These are phyloP conservation scores for Trogon surrucura DNA, from an alignment of 2,113 vertebrate species.

Conservation along the genomic window DNA sequence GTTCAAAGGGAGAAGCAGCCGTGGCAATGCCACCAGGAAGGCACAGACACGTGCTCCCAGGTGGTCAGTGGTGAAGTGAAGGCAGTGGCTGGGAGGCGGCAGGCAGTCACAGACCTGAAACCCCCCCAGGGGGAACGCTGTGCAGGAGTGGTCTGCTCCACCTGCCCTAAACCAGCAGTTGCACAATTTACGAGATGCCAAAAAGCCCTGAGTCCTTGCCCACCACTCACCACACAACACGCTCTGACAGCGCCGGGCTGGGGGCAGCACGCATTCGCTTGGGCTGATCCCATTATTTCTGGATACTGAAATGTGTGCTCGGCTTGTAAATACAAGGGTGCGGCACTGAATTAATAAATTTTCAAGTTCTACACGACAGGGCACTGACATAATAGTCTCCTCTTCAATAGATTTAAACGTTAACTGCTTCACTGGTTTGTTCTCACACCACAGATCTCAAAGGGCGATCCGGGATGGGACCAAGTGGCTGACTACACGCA, in stretches of 20 bases:
- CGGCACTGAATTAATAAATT: not conserved
- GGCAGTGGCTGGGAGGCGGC: fast-evolving
- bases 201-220: not conserved
- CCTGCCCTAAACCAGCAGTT: not conserved
- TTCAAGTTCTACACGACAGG: not conserved
- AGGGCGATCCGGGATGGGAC: not conserved
- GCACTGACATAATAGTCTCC: not conserved
- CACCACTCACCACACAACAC: not conserved
- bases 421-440: not conserved
- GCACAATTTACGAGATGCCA: not conserved
- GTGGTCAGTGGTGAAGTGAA: fast-evolving
- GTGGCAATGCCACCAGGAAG: fast-evolving
- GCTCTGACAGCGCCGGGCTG: not conserved
- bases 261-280: fast-evolving
- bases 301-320: fast-evolving
- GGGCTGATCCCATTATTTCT: not conserved
- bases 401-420: not conserved
- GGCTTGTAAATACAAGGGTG: not conserved
- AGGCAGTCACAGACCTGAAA: not conserved
- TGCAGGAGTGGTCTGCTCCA: not conserved
- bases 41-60: fast-evolving
- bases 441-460: not conserved
- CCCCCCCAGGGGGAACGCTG: fast-evolving
- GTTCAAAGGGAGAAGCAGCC: not conserved
- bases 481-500: not conserved